These are phyloP conservation scores for Crossoptilon crossoptilon DNA, from an alignment of 2,797 vertebrate genomes.

Conservation along the genomic window DNA sequence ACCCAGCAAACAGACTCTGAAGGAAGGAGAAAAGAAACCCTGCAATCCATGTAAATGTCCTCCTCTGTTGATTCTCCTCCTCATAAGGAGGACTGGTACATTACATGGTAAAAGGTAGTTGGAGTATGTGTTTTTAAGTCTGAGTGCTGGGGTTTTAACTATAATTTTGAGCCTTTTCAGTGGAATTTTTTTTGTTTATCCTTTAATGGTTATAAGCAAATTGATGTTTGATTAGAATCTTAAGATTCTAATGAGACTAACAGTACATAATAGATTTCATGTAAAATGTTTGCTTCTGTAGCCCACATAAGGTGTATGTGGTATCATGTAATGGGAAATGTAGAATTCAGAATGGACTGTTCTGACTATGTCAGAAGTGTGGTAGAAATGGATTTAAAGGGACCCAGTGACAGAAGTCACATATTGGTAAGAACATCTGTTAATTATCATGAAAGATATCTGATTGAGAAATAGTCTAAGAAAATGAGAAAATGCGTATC, in stretches of 20 bases:
- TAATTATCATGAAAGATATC: not conserved
- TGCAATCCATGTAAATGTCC: not conserved
- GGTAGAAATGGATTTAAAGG: not conserved
- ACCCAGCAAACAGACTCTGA: not conserved
- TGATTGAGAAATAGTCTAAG: not conserved
- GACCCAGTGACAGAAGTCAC: not conserved
- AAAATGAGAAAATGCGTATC: not conserved
- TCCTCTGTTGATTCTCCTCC: not conserved
- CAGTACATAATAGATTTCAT: not conserved
- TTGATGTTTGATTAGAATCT: not conserved
- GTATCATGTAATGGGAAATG: not conserved
- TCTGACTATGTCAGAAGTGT: not conserved
- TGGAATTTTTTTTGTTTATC: not conserved
- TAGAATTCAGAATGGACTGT: not conserved
- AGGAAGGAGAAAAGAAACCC: not conserved
- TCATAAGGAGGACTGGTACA: not conserved
- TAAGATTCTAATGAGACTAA: not conserved
- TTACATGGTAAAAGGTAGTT: not conserved
- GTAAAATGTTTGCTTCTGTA: not conserved
- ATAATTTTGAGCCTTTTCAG: not conserved
- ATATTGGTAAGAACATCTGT: not conserved
- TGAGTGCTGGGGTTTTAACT: not conserved
- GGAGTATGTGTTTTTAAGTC: not conserved
- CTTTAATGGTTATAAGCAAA: not conserved
- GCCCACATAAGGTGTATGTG: not conserved